Conservation (phyloP, 2,888 invertebrate genomes). For the Cybosia mesomella region DNA sequence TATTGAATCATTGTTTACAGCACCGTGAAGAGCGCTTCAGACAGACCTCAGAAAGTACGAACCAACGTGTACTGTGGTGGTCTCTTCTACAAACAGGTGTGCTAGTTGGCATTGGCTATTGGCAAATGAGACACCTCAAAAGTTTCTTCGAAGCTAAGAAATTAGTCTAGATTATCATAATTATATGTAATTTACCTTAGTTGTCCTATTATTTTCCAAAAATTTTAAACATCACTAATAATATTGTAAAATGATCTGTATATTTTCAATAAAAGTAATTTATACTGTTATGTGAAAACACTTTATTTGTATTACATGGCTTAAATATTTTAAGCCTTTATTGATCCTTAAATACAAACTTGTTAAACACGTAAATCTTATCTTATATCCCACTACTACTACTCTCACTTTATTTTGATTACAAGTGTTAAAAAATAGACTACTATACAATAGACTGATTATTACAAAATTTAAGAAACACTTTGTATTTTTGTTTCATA, state of each 20-base stretch:
- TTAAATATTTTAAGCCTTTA: background rate
- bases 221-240: conserved; percentile 44
- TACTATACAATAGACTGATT: background rate
- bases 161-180: conserved; percentile 90
- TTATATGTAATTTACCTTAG: conserved; percentile 33
- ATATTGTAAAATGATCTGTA: conserved; percentile 71
- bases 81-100: conserved; percentile 96
- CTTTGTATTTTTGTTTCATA: background rate
- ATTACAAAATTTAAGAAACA: background rate
- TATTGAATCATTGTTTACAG: conserved; percentile 85
- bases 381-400: background rate
- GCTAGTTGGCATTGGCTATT: conserved; percentile 96
- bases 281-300: conserved; percentile 47
- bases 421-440: background rate
- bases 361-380: background rate
- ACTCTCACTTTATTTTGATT: background rate
- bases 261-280: conserved; percentile 70
- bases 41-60: conserved; percentile 99
- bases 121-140: conserved; percentile 99
- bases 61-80: conserved; percentile 98
- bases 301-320: conserved; percentile 44
- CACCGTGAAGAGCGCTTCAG: conserved; percentile 99
- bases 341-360: no score
- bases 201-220: conserved; percentile 46
- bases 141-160: conserved; percentile 99